Evolutionary conservation across 2,113 vertebrate species (phyloP).

Genomic region (Sylvia atricapilla): DNA sequence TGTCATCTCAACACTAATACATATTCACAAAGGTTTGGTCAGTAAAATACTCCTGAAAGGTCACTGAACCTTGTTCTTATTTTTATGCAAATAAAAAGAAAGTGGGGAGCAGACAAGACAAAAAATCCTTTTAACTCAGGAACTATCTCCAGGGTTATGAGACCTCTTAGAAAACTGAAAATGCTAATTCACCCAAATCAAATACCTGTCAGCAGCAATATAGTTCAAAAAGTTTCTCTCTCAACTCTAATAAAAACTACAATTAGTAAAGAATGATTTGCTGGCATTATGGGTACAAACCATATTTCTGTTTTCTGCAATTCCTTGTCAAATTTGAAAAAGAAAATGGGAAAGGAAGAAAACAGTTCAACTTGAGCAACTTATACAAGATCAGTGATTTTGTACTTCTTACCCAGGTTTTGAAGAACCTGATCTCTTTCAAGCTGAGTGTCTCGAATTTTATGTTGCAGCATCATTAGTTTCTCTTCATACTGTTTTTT

Average conservation of each 20-base stretch:
- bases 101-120: background rate
- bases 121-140: background rate
- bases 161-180: background rate
- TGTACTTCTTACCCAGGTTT: conserved; percentile 83
- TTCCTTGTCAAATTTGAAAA: background rate
- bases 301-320: background rate
- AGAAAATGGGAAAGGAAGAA: background rate
- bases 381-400: background rate
- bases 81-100: background rate
- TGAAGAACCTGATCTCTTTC: conserved; percentile 97
- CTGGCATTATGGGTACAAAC: background rate
- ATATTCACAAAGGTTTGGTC: background rate
- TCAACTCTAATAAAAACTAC: background rate
- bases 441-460: conserved; percentile 95
- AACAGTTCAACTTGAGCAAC: background rate
- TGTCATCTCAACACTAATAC: background rate
- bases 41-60: background rate
- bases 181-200: background rate
- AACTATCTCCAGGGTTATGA: background rate
- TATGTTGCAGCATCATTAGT: conserved; percentile 93
- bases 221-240: background rate
- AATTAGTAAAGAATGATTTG: background rate
- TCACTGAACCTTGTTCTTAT: background rate
- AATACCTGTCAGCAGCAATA: background rate
- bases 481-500: conserved; percentile 98